These are phyloP conservation scores for Rhopalosiphum maidis DNA, from an alignment of 1,140 invertebrate genomes.

Conservation along the genomic window DNA sequence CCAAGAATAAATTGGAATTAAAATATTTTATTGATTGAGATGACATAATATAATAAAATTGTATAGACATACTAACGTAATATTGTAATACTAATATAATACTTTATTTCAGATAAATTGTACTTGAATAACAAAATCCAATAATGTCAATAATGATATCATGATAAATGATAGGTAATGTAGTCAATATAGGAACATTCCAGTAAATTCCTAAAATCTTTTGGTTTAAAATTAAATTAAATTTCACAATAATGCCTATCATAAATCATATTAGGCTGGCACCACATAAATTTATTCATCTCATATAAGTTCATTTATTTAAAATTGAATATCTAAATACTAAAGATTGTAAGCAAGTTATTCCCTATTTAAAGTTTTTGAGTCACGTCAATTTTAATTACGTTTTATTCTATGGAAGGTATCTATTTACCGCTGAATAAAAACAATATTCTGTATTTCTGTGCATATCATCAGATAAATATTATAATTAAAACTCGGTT, in stretches of 20 bases:
- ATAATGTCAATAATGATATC: background rate
- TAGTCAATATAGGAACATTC: background rate
- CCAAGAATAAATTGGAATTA: background rate
- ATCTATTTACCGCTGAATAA: background rate
- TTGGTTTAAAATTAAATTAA: background rate
- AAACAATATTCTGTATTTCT: background rate
- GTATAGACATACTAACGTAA: too few relatives aligned
- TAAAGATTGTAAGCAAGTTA: background rate
- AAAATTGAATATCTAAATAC: background rate
- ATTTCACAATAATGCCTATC: background rate
- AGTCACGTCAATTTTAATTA: slow-evolving; percentile 6
- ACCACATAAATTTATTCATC: background rate
- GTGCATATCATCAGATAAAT: background rate
- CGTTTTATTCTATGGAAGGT: background rate
- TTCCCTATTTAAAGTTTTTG: background rate
- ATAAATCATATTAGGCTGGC: background rate
- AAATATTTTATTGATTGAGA: too few relatives aligned
- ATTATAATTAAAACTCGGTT: background rate
- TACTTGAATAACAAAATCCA: background rate
- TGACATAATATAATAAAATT: background rate
- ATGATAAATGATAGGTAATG: background rate
- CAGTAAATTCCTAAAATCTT: background rate
- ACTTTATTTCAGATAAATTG: background rate
- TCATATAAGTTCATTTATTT: background rate
- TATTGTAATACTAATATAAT: too few relatives aligned